A percentile compares a stretch with the other conserved stretches of the same genome.
Conservation (phyloP, 2,797 vertebrate species). For the Enteromius fasciolatus region DNA sequence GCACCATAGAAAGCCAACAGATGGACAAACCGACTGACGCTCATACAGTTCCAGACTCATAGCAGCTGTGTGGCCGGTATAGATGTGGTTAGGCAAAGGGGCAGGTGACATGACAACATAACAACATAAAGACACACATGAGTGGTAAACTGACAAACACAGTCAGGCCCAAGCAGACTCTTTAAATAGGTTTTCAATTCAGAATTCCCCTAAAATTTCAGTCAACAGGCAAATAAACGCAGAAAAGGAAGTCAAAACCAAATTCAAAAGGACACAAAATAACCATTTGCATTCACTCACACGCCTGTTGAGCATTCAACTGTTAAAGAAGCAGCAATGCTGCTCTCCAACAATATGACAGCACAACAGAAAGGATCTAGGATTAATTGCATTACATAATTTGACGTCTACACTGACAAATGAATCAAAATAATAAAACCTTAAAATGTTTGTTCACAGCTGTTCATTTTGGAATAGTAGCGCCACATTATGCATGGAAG, state of each 20-base stretch:
- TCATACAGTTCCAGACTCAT: constrained; percentile 49
- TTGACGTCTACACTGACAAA: not conserved
- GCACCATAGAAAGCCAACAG: constrained; percentile 44
- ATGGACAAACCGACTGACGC: constrained; percentile 53
- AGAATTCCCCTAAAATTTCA: constrained; percentile 75
- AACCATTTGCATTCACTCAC: constrained; percentile 67
- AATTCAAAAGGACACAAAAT: constrained; percentile 59
- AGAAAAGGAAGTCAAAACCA: constrained; percentile 69
- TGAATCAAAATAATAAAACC: not conserved
- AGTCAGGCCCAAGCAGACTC: constrained; percentile 63
- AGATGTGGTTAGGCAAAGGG: constrained; percentile 62
- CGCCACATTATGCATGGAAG: not conserved
- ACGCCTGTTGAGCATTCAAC: constrained; percentile 45
- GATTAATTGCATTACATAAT: not conserved
- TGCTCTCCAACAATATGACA: not conserved
- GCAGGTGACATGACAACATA: constrained; percentile 55
- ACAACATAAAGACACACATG: constrained; percentile 70
- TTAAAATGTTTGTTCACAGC: constrained; percentile 3
- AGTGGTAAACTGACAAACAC: constrained; percentile 58
- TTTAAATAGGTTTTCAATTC: constrained; percentile 68
- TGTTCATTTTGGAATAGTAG: constrained; percentile 16
- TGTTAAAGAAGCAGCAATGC: not conserved
- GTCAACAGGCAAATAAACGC: constrained; percentile 66
- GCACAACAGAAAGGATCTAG: constrained; percentile 15
- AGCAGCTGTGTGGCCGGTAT: constrained; percentile 65